phyloP scores from a whole-genome alignment of 2,888 invertebrate genomes.

The Toxonevra muliebris region DNA sequence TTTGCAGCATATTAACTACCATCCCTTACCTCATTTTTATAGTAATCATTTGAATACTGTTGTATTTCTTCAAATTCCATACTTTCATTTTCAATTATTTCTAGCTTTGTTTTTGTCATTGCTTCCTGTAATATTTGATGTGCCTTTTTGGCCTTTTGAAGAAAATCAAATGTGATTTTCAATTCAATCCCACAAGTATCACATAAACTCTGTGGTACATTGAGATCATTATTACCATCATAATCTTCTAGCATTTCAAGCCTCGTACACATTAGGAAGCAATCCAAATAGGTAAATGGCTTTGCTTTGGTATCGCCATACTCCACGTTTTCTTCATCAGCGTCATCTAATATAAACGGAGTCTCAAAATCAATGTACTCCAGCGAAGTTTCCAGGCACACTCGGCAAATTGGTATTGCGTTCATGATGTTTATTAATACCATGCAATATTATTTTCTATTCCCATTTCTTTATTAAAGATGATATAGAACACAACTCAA shows the following conservation, averaged over 20 bases:
- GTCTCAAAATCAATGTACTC: conserved; percentile 46
- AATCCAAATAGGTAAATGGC: conserved; percentile 43
- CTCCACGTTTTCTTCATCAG: no score
- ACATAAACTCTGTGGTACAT: conserved; percentile 41
- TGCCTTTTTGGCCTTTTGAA: conserved; percentile 42
- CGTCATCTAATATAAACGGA: conserved; percentile 34
- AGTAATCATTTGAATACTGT: no score
- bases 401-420: conserved; percentile 42
- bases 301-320: no score
- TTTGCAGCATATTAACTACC: no score
- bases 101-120: background rate
- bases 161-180: conserved; percentile 43
- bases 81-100: no score
- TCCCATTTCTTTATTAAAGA: no score
- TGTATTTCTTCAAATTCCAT: no score
- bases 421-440: conserved; percentile 7
- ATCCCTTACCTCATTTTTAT: no score
- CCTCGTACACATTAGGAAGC: conserved; percentile 45
- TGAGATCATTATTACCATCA: no score
- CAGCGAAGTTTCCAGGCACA: conserved; percentile 44
- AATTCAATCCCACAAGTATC: conserved; percentile 42
- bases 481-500: no score
- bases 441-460: no score
- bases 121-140: conserved; percentile 38
- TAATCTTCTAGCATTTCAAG: conserved; percentile 35